Conservation (phyloP, 2,113 vertebrate species). For the Callipepla californica region DNA sequence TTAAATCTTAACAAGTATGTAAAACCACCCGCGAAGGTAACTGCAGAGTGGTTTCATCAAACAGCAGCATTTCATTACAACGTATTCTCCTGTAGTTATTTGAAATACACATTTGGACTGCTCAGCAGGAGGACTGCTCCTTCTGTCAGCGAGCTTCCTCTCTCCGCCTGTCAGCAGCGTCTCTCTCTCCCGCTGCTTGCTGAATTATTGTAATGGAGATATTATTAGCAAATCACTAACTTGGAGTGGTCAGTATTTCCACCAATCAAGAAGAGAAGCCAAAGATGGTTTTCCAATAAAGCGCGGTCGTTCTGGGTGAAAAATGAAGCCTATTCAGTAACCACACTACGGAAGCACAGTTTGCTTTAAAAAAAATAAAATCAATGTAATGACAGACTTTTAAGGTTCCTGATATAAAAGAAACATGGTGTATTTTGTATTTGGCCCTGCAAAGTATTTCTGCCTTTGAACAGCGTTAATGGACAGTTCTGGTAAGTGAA, state of each 20-base stretch:
- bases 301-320: background rate
- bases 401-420: background rate
- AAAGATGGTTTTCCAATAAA: constrained; percentile 37
- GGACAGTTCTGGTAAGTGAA: background rate
- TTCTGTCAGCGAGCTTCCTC: background rate
- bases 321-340: constrained; percentile 39
- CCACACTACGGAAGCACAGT: background rate
- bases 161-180: background rate
- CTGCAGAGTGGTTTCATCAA: background rate
- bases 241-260: background rate
- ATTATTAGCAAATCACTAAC: constrained; percentile 12
- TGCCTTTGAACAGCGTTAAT: background rate
- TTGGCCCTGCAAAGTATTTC: background rate
- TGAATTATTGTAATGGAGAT: constrained; percentile 41
- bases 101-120: background rate
- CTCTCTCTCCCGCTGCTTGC: background rate
- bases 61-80: background rate
- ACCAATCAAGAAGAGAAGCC: background rate
- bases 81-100: background rate
- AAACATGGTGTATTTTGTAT: background rate
- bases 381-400: constrained; percentile 17
- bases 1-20: background rate
- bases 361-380: constrained; percentile 16
- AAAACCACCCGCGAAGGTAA: background rate
- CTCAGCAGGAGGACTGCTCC: background rate